Conservation (phyloP, 2,113 vertebrate genomes). For the Pluvianellus socialis region DNA sequence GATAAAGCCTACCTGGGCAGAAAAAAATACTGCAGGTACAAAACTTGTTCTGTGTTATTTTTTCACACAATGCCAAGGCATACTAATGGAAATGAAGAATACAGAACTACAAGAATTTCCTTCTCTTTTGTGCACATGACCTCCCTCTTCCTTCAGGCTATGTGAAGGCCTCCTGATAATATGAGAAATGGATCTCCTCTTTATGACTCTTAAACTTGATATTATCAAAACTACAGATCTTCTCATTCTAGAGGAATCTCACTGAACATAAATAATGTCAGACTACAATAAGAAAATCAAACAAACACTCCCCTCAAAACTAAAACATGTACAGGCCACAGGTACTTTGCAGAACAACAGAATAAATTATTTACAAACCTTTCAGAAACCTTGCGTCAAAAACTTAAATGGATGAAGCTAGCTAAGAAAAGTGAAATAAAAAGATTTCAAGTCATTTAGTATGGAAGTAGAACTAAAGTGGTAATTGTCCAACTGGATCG, state of each 20-base stretch:
- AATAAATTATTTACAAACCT: background rate
- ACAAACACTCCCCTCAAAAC: too few relatives aligned
- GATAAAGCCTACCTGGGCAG: background rate
- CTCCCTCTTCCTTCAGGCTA: background rate
- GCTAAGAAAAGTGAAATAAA: background rate
- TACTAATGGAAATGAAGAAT: background rate
- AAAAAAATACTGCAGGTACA: background rate
- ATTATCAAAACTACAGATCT: background rate
- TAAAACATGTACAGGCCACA: background rate
- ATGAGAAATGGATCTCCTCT: background rate
- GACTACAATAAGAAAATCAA: background rate
- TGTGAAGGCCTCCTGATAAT: background rate
- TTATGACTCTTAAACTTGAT: background rate
- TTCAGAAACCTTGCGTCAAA: background rate
- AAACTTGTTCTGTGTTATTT: background rate
- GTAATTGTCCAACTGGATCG: background rate
- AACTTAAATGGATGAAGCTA: background rate
- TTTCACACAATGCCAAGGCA: background rate
- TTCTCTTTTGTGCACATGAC: background rate
- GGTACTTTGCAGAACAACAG: background rate
- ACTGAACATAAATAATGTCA: background rate
- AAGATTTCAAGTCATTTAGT: background rate
- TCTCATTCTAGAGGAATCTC: background rate
- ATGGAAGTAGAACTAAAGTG: background rate
- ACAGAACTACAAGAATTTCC: background rate